phyloP scores from a whole-genome alignment of 2,888 invertebrate species.

The Salticus scenicus region DNA sequence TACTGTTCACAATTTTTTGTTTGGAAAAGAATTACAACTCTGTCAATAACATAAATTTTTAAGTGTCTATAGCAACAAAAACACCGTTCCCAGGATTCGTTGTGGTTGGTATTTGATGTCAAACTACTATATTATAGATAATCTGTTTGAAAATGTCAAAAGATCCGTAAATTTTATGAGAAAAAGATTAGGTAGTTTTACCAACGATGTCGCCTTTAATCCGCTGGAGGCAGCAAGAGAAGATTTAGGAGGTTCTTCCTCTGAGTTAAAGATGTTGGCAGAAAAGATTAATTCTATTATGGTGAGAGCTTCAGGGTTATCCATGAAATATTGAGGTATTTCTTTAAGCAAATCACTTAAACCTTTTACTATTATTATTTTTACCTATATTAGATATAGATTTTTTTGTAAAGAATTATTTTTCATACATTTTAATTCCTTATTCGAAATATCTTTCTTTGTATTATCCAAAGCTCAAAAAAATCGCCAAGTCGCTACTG shows the following conservation, averaged over 20 bases:
- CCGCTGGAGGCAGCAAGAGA: neutral
- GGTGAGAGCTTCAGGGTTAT: no score
- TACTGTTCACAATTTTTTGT: neutral
- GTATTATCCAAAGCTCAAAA: no score
- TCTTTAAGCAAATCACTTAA: no score
- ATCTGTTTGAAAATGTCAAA: conserved; percentile 1
- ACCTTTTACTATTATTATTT: no score
- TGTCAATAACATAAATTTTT: conserved; percentile 1
- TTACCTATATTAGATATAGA: no score
- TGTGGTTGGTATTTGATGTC: neutral
- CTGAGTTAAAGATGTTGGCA: neutral
- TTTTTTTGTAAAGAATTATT: no score
- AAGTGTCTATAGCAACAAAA: neutral
- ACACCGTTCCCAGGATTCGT: neutral
- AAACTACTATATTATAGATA: conserved; percentile 5
- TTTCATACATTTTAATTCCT: no score
- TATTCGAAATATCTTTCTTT: no score
- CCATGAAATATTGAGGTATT: no score
- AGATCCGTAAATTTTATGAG: conserved; percentile 7
- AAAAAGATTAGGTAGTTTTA: neutral
- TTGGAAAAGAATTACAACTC: neutral
- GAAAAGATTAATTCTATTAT: neutral
- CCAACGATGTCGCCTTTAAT: neutral
- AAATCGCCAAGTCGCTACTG: no score
- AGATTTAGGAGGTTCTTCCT: neutral